Conservation (phyloP, 2,888 invertebrate species). For the Tridacna gigas region DNA sequence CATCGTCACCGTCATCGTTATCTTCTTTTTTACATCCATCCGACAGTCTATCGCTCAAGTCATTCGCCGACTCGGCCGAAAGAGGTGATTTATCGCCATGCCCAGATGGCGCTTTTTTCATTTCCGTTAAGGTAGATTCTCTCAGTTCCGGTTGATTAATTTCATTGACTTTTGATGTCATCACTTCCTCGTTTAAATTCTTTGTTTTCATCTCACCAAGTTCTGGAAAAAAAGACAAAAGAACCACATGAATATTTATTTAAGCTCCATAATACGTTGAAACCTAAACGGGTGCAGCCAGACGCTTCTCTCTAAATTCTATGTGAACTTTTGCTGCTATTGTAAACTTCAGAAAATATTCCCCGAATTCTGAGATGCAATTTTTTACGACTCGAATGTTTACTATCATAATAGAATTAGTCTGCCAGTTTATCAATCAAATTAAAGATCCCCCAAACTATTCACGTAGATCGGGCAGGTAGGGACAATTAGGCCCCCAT, state of each 20-base stretch:
- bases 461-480: conserved; percentile 3
- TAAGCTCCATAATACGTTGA: too few relatives aligned
- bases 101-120: conserved; percentile 30
- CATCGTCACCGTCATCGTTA: conserved; percentile 34
- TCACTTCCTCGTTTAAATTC: conserved; percentile 31
- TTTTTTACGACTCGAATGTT: too few relatives aligned
- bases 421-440: conserved; percentile 9
- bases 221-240: conserved; percentile 46
- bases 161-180: conserved; percentile 45
- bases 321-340: too few relatives aligned
- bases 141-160: conserved; percentile 40
- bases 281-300: too few relatives aligned
- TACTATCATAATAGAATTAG: conserved; percentile 16
- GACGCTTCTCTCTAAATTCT: too few relatives aligned
- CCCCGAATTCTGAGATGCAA: too few relatives aligned
- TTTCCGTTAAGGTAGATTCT: conserved; percentile 30
- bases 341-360: too few relatives aligned
- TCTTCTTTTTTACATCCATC: conserved; percentile 55
- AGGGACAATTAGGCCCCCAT: conserved; percentile 25
- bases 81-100: conserved; percentile 48
- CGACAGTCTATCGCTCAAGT: conserved; percentile 58
- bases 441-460: conserved; percentile 17
- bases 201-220: conserved; percentile 52
- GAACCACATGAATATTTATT: too few relatives aligned
- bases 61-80: conserved; percentile 50